Conservation (phyloP, 2,797 vertebrate genomes). For the Balearica regulorum region DNA sequence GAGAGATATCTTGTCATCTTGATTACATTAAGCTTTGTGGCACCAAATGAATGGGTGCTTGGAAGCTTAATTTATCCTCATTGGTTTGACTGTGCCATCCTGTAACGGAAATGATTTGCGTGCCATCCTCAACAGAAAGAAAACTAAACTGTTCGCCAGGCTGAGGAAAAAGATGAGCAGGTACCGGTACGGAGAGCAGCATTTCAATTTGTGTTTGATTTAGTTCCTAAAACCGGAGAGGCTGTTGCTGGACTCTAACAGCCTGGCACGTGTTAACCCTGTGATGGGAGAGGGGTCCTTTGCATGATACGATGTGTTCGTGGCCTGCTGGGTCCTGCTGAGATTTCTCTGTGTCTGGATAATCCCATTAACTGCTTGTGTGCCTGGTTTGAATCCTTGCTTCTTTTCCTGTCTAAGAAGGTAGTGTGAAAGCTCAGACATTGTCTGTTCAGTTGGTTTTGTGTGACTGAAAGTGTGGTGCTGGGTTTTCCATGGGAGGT, state of each 20-base stretch:
- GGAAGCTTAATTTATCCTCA: conserved; percentile 40
- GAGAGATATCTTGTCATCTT: not conserved
- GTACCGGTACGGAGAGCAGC: conserved; percentile 70
- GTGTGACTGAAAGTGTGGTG: not conserved
- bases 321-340: conserved; percentile 45
- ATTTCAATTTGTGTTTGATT: conserved; percentile 9
- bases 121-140: conserved; percentile 80
- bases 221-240: conserved; percentile 31
- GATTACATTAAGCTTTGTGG: not conserved
- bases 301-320: conserved; percentile 42
- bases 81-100: conserved; percentile 41
- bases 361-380: conserved; percentile 59
- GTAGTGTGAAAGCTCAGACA: not conserved
- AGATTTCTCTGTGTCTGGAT: conserved; percentile 40
- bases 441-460: not conserved
- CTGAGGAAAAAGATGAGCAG: conserved; percentile 82
- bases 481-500: not conserved
- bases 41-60: not conserved
- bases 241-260: conserved; percentile 65
- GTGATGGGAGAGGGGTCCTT: conserved; percentile 18
- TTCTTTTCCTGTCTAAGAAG: not conserved
- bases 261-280: conserved; percentile 60
- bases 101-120: conserved; percentile 61
- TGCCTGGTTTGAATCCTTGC: conserved; percentile 46
- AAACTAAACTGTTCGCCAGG: conserved; percentile 82